Conservation (phyloP, 2,888 invertebrate species). For the Meloe dianella region DNA sequence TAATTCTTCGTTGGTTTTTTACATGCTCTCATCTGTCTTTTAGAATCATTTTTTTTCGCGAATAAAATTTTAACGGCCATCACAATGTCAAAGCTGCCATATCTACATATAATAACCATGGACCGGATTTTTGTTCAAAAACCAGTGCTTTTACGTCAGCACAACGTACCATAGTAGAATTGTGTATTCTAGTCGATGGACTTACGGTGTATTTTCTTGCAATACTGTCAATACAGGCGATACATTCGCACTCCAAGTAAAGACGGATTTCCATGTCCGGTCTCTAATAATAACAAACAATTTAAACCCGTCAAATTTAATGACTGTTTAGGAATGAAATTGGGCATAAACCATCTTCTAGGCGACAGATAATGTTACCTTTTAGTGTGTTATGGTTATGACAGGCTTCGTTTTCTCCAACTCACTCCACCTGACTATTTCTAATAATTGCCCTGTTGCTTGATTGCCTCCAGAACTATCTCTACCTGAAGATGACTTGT, state of each 20-base stretch:
- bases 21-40: background rate
- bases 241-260: too few species aligned
- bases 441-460: background rate
- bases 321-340: constrained; percentile 11
- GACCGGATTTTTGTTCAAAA: too few species aligned
- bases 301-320: background rate
- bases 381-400: constrained; percentile 1
- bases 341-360: constrained; percentile 7
- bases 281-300: constrained; percentile 4
- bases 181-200: too few species aligned
- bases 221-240: too few species aligned
- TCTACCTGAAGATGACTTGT: background rate
- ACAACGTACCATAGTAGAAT: too few species aligned
- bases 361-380: constrained; percentile 5
- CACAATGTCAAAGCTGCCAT: background rate
- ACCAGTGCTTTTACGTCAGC: too few species aligned
- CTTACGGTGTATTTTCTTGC: too few species aligned
- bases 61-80: constrained; percentile 11
- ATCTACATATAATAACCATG: too few species aligned
- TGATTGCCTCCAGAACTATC: background rate
- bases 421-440: too few species aligned
- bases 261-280: too few species aligned
- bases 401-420: background rate
- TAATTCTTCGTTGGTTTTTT: constrained; percentile 9
- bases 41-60: background rate